Base-by-base conservation (phyloP, 92 coral and sea anemone species). In the Pocillopora meandrina region DNA sequence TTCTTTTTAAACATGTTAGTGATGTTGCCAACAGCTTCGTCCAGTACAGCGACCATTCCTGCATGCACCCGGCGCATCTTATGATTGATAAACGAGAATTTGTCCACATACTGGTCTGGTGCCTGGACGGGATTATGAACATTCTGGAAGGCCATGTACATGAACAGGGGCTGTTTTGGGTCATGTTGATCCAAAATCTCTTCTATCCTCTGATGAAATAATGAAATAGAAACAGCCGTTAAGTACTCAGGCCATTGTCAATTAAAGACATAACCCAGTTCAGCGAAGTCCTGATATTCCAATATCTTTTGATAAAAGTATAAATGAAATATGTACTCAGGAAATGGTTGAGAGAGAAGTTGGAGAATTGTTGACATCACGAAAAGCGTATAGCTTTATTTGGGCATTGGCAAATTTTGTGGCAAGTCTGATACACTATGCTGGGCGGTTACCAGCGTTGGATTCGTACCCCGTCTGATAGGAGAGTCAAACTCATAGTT, bases 11-110 rank as follows among this genome's bases (percentile, higher is more conserved):
- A 82, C 18, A 81, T 61, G 21, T 77, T 12, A 1, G 94, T 93
- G 13, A 93, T 77, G 71, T 93, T 93, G 6, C 96, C 96, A 2
- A 93, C 72, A 34, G 94, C 96, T 56, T 93, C 96, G 58, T 93
- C 96, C 93, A 93, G 36, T 23, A 90, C 88, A 42, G 87, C 88
- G 0, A 82, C 93, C 96, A 93, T 93, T 6, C 70, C 93, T 47
- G 93, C 93, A 57, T 93, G 86, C 1, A 61, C 65, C 11, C 96
- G 66, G 34, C 96, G 77, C 26, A 62, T 23, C 13, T 74, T 61
- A 66, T 87, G 87, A 71, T 79, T n/a, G 17, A 93, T 93, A 55
- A 85, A 79, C 35, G 73, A 71, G 68, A 90, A 93, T 63, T 74
- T 85, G 56, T 90, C 90, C 2, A 83, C 36, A 65, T 88, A 93